Base-by-base conservation (phyloP, 2,797 vertebrate genomes). In the Hippocampus kuda region DNA sequence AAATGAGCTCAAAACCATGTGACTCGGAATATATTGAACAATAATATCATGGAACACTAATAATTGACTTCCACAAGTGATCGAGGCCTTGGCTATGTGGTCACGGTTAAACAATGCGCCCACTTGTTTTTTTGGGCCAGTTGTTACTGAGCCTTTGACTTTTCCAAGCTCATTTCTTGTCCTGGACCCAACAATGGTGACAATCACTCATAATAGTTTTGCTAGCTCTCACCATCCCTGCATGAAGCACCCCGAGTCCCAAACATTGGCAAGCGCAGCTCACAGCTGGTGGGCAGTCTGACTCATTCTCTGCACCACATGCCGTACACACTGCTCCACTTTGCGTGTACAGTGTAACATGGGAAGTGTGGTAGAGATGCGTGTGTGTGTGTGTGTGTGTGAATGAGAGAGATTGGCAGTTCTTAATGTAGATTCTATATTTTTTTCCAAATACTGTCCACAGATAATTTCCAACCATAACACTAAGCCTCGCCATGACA, bases 281-380 rank as follows among this genome's bases (percentile, higher is more conserved):
- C 86, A 81, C 86, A 87, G 88, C 88, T 85, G 81, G 85, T 86
- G 80, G 85, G 84, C 83, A 79, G 84, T 72, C 83, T 90, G 88
- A 90, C 80, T 89, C 88, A 88, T 80, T 81, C 82, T 66, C 74
- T 82, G 82, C 77, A 81, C 85, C 83, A 83, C 88, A 88, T 83
- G 85, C 82, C 78, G 76, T 77, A 72, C 79, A 79, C 70, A 60
- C 51, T 53, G 70, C 77, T 78, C 75, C 79, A 73, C 80, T 80
- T 82, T 82, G 83, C 80, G 82, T 82, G 81, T 77, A 78, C 83
- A 82, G 81, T 80, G 81, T 69, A 74, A 75, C 73, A 73, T 68
- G 72, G 69, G 54, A 24, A 46, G 46, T 56, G 56, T 56, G 60
- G n/a, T 59, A 60, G 24, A 46, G 24, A 15, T 26, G 12, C 24